Percentiles rank a stretch among this genome's conserved stretches.
Evolutionary conservation across 1,140 invertebrate genomes (phyloP).

Genomic region (Ceratoteleas bidentatus): DNA sequence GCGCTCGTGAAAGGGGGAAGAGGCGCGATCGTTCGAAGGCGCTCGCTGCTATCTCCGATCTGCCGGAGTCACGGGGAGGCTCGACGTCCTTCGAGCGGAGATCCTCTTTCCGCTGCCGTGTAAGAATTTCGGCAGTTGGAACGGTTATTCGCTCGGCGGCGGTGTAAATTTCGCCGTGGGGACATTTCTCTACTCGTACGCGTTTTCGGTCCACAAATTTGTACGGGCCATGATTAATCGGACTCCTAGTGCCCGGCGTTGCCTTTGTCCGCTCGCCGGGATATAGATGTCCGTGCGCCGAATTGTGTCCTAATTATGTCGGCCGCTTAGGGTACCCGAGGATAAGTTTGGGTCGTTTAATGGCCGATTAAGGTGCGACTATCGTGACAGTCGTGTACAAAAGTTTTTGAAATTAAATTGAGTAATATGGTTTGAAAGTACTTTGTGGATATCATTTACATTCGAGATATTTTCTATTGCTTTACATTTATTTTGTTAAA

Average conservation of each 20-base stretch:
- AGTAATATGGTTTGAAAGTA: too few relatives aligned
- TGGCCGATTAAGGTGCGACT: not conserved
- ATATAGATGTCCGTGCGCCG: constrained; percentile 33
- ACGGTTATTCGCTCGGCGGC: constrained; percentile 48
- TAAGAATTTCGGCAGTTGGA: constrained; percentile 66
- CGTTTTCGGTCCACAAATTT: constrained; percentile 49
- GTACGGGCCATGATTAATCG: constrained; percentile 53
- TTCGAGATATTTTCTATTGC: too few relatives aligned
- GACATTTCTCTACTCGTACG: constrained; percentile 56
- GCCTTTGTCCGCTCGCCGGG: constrained; percentile 20
- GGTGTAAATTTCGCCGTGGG: constrained; percentile 52
- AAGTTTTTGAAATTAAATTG: not conserved
- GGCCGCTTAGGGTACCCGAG: not conserved
- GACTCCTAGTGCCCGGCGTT: constrained; percentile 23
- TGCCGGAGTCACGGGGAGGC: constrained; percentile 58
- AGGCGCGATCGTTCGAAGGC: constrained; percentile 30
- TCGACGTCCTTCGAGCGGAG: constrained; percentile 68
- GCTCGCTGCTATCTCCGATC: constrained; percentile 56
- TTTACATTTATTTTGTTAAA: too few relatives aligned
- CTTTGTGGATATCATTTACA: too few relatives aligned
- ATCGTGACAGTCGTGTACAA: not conserved
- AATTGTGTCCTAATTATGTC: constrained; percentile 45
- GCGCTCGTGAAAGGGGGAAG: constrained; percentile 19
- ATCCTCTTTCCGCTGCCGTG: constrained; percentile 67
- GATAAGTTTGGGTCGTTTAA: not conserved